phyloP scores from a whole-genome alignment of 2,888 invertebrate species.

The Miltochrista miniata region DNA sequence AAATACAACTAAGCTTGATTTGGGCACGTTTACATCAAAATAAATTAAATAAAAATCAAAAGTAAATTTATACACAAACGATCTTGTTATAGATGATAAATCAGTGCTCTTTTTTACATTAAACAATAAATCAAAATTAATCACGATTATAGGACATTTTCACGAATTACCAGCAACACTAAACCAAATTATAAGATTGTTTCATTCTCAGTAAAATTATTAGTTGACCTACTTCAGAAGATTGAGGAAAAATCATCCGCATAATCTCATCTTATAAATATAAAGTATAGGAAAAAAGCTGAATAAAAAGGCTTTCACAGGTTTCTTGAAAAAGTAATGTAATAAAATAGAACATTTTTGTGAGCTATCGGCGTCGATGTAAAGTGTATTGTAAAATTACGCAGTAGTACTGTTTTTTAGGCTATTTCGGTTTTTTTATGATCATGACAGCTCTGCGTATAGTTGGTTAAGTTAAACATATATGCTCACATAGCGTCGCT shows the following conservation, averaged over 20 bases:
- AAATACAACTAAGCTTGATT: too few relatives aligned
- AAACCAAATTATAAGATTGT: neutral
- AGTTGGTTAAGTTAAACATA: too few relatives aligned
- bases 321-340: slow-evolving; percentile 1
- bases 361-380: neutral
- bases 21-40: too few relatives aligned
- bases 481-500: too few relatives aligned
- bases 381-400: neutral
- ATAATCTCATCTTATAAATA: slow-evolving; percentile 17
- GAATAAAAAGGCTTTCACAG: slow-evolving; percentile 6
- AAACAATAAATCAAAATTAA: slow-evolving; percentile 9
- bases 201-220: slow-evolving; percentile 16
- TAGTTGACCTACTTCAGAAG: slow-evolving; percentile 30
- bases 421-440: too few relatives aligned
- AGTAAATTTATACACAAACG: too few relatives aligned
- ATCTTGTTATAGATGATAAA: too few relatives aligned
- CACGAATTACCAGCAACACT: slow-evolving; percentile 15
- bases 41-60: too few relatives aligned
- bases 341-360: neutral
- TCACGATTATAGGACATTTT: slow-evolving; percentile 23
- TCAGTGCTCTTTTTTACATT: too few relatives aligned
- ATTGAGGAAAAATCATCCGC: slow-evolving; percentile 30
- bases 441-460: too few relatives aligned
- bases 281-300: slow-evolving; percentile 5
- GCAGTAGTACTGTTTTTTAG: too few relatives aligned